Evolutionary conservation across 2,797 vertebrate species (phyloP), one percentile per base, ranked within the genome.

Genomic region (Malacoraja senta): DNA sequence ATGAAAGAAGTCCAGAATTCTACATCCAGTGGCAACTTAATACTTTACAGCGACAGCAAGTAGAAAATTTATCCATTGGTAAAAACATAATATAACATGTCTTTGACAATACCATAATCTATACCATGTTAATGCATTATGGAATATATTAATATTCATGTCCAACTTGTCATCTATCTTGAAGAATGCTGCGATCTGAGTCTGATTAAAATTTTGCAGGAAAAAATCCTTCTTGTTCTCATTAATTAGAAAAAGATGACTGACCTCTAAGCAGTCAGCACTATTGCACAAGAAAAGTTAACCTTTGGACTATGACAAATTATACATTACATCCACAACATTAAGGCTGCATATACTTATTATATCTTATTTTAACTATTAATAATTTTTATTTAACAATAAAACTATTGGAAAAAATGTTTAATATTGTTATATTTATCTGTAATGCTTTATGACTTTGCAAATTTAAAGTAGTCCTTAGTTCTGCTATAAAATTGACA

Each of bases 191-290:
- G 32, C 21, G 71, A 71, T 71, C 88, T 91, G 88, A 91, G 71
- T 72, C 88, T 91, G 88, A 91, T 91, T 71, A 71, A 91, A 71
- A n/a, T 71, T 91, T 32, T 71, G 65, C 88, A 71, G 63, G 44
- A 44, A 61, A 84, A 91, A 91, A 91, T 91, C 32, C 88, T 91
- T 72, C 71, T 91, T 91, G 88, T 91, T 91, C 65, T 91, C 88
- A 71, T 91, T 91, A 91, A 91, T 91, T 91, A 91, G 88, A 91
- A 71, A 91, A 91, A 91, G 88, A 91, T 91, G 88, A 38, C 88
- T 91, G 88, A 91, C 63, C 65, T 38, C 65, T 38, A 38, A 91
- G 65, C 32, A 38, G 65, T 91, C 21, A 91, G 8, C 35, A 38
- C 32, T 91, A 91, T 91, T 91, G 32, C 65, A 91, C 44, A 38